phyloP scores from a whole-genome alignment of 2,113 vertebrate genomes.

The Megaceryle torquata region DNA sequence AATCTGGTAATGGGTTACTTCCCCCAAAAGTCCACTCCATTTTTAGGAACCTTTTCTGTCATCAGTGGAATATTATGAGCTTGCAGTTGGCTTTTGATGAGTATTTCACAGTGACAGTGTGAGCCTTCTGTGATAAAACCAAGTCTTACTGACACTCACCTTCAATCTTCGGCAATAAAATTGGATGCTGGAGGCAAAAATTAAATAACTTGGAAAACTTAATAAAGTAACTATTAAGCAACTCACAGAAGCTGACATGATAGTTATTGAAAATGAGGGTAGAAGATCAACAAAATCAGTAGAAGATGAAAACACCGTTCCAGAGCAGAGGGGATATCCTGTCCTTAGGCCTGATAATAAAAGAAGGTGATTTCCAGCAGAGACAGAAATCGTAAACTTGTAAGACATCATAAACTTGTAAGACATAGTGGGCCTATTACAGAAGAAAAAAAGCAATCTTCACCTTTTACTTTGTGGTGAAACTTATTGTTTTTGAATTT shows the following conservation, averaged over 20 bases:
- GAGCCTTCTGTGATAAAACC: slow-evolving; percentile 23
- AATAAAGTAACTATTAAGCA: slow-evolving; percentile 41
- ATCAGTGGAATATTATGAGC: neutral
- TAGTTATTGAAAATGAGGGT: slow-evolving; percentile 37
- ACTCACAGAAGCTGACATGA: neutral
- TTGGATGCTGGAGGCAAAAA: slow-evolving; percentile 42
- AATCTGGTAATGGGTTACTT: neutral
- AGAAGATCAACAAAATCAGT: neutral
- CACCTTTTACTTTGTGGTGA: neutral
- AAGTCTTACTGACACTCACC: slow-evolving; percentile 9
- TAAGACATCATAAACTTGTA: neutral
- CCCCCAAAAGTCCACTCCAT: neutral
- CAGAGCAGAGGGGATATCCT: neutral
- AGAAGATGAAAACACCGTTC: slow-evolving; percentile 3
- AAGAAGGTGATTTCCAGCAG: neutral
- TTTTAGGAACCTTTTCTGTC: slow-evolving; percentile 22
- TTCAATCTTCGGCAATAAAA: slow-evolving; percentile 54
- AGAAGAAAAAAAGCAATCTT: neutral
- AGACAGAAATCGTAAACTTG: neutral
- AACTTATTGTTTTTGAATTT: neutral
- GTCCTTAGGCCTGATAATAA: neutral
- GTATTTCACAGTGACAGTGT: slow-evolving; percentile 53
- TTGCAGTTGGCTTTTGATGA: slow-evolving; percentile 1
- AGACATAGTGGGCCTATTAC: neutral
- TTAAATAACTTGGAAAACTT: slow-evolving; percentile 55